Base-by-base conservation (phyloP, 2,888 invertebrate species). In the Anagyrus pseudococci region DNA sequence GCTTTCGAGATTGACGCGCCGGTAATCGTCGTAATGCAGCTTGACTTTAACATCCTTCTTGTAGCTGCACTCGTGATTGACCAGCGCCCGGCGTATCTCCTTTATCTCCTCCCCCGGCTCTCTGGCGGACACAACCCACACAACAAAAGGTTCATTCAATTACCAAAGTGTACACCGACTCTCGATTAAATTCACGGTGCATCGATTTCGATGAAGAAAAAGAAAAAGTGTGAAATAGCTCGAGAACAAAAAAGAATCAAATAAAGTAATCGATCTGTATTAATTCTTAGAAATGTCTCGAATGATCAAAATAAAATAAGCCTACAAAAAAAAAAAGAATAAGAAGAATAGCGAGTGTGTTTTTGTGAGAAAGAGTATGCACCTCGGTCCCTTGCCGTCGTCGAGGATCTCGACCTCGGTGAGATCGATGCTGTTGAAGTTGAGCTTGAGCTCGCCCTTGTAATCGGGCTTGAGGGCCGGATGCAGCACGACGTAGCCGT, bases 371-470 rank as follows among this genome's bases (percentile, higher is more conserved):
- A 61, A 56, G 19, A 47, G 15, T 15, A 17, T 26, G 69, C 86
- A 86, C 58, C 94, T 85, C 0, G 91, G 87, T 0, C 84, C 85
- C 54, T 85, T 84, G 2, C 87, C 87, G 68, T 87, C 86, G 72
- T 92, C 90, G 23, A 92, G 86, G 68, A 96, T 90, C 79, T 98
- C 98, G 6, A 98, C 92, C 83, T 98, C 98, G 1, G 93, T 90
- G 62, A 99, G 86, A 82, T 98, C 98, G 37, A 98, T 91, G 79
- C 96, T 97, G 82, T 97, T 96, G 83, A 94, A 98, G 80, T 96
- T 97, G n/a, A 89, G 87, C 82, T 94, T 96, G 60, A 93, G 83
- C 52, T 85, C 82, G 37, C 86, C 87, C 70, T 87, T 85, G 70
- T 85, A 86, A 83, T 91, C 88, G 15, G 97, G 96, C 69, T 94